Conservation (phyloP, 2,797 vertebrate genomes). For the Dermochelys coriacea region DNA sequence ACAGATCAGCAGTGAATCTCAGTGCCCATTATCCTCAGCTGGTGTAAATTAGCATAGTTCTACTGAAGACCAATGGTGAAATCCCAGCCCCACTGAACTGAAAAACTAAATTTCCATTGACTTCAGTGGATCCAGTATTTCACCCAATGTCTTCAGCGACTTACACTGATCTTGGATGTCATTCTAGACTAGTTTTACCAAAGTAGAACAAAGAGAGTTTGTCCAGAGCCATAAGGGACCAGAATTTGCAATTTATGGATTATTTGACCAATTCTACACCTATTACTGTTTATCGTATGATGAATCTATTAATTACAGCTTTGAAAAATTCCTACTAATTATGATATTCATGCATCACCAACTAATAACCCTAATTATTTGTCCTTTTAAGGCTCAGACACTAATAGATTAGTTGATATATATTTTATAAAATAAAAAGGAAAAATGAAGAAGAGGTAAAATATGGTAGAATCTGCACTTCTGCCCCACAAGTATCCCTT, state of each 20-base stretch:
- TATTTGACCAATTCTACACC: neutral
- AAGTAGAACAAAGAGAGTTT: neutral
- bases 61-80: neutral
- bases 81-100: neutral
- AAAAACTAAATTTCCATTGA: neutral
- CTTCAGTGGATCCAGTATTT: neutral
- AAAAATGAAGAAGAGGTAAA: neutral
- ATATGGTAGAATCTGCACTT: neutral
- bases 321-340: neutral
- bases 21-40: neutral
- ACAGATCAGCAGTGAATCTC: too few species aligned
- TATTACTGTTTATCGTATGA: neutral
- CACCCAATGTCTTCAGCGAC: neutral
- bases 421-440: neutral
- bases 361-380: neutral
- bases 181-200: neutral
- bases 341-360: neutral
- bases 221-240: neutral
- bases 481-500: neutral
- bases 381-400: neutral
- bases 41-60: neutral
- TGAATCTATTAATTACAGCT: neutral
- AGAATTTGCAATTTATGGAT: fast-evolving
- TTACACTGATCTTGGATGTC: fast-evolving
- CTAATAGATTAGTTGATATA: neutral